A percentile compares a stretch with the other conserved stretches of the same genome.
Evolutionary conservation across 2,888 invertebrate genomes (phyloP).

Genomic region (Synergus gifuensis): DNA sequence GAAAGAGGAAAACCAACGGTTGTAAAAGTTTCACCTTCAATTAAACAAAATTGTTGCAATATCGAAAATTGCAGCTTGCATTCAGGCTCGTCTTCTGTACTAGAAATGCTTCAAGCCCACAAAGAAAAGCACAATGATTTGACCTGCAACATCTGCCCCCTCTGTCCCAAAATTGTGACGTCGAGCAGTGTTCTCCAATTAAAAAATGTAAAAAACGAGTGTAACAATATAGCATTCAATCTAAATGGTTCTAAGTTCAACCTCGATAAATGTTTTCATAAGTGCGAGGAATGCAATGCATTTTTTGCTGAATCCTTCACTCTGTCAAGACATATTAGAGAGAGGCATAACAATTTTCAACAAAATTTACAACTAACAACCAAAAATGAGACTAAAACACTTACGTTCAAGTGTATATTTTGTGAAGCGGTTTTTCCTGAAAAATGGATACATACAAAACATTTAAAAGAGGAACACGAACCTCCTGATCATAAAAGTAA

Average conservation of each 20-base stretch:
- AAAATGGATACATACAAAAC: neutral
- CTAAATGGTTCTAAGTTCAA: neutral
- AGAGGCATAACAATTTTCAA: neutral
- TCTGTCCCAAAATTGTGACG: neutral
- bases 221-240: slow-evolving; percentile 1
- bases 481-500: too few relatives aligned
- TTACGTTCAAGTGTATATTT: neutral
- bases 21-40: neutral
- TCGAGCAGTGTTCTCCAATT: neutral
- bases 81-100: slow-evolving; percentile 19
- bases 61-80: slow-evolving; percentile 25
- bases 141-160: neutral
- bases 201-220: neutral
- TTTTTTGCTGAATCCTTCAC: slow-evolving; percentile 19
- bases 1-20: slow-evolving; percentile 37
- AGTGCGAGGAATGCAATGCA: neutral
- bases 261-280: slow-evolving; percentile 1
- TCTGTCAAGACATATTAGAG: slow-evolving; percentile 15
- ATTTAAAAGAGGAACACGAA: neutral
- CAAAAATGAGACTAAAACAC: too few relatives aligned
- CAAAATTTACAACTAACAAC: neutral
- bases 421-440: neutral
- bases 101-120: slow-evolving; percentile 49
- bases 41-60: neutral
- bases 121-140: slow-evolving; percentile 47